Base-by-base conservation (phyloP, 37 sponge, comb jelly and placozoan species). In the Petrosia ficiformis region DNA sequence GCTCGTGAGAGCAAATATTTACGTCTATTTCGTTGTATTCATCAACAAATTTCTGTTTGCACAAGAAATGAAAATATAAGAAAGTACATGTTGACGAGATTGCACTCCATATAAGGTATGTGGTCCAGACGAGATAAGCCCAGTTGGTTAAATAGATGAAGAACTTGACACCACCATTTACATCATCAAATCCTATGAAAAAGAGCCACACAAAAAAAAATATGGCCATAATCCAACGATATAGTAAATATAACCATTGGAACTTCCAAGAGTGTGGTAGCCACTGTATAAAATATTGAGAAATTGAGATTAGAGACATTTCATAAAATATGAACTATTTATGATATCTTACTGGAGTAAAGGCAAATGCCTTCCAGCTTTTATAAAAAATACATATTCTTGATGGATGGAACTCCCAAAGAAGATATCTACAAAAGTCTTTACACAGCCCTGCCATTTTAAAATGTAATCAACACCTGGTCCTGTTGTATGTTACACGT, bases 111-210 rank as follows among this genome's bases (percentile, higher is more conserved):
- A 90, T 22, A 1, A 90, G 82, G 42, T 90, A 81, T 3, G 58
- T 25, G 57, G 39, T 58, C 32, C 29, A 84, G 3, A 38, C 1
- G 0, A 86, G 26, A 42, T 74, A 77, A 11, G 60, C 74, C 93
- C 89, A 93, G 76, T 87, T 84, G 40, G 93, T 87, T 1, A 93
- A 72, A 41, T 38, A 87, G n/a, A 87, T 88, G 64, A 93, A 84
- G 68, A 38, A 83, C 41, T 64, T 71, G 11, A 75, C 60, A 28
- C 81, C 77, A 42, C 73, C 72, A 42, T 63, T 64, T 24, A 32
- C 30, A 19, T 22, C 2, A 26, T 43, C 11, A 70, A 19, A 8
- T 26, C 63, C 63, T 5, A n/a, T 29, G 26, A 22, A 8, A 61
- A 61, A n/a, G 28, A 61, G n/a, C 63, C 63, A 61, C 22, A 61